Evolutionary conservation across 2,797 vertebrate species (phyloP).

Genomic region (Artibeus lituratus): DNA sequence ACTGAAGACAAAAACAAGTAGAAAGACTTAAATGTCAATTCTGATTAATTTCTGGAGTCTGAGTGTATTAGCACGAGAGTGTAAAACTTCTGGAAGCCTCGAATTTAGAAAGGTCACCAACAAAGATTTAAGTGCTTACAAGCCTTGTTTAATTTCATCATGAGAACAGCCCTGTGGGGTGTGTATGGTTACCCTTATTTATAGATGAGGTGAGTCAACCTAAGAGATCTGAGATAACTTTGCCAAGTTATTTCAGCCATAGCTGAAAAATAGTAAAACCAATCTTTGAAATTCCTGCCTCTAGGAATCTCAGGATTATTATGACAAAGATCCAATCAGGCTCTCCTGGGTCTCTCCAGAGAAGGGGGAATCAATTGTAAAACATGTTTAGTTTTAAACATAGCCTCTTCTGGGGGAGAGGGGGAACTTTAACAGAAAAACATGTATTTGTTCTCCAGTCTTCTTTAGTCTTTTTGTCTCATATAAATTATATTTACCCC

Average conservation of each 20-base stretch:
- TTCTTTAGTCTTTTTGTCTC: background rate
- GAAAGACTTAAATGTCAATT: background rate
- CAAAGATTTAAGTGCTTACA: background rate
- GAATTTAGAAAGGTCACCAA: rapidly evolving
- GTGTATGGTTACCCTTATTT: background rate
- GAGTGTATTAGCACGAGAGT: background rate
- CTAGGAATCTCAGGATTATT: background rate
- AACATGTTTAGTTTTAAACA: background rate
- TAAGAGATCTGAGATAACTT: background rate
- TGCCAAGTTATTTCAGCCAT: background rate
- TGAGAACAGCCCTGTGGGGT: background rate
- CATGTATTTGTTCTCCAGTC: background rate
- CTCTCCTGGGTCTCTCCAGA: background rate
- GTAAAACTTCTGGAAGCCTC: background rate
- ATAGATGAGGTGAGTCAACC: background rate
- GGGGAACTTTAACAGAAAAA: background rate
- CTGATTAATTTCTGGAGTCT: background rate
- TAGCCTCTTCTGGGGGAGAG: background rate
- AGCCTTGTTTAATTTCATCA: background rate
- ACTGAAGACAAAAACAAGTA: background rate
- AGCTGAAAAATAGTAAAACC: background rate
- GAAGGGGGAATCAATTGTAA: background rate
- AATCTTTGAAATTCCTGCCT: background rate
- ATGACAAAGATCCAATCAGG: background rate
- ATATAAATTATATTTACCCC: background rate